Conservation (phyloP, 2,888 invertebrate species). For the Apamea monoglypha region DNA sequence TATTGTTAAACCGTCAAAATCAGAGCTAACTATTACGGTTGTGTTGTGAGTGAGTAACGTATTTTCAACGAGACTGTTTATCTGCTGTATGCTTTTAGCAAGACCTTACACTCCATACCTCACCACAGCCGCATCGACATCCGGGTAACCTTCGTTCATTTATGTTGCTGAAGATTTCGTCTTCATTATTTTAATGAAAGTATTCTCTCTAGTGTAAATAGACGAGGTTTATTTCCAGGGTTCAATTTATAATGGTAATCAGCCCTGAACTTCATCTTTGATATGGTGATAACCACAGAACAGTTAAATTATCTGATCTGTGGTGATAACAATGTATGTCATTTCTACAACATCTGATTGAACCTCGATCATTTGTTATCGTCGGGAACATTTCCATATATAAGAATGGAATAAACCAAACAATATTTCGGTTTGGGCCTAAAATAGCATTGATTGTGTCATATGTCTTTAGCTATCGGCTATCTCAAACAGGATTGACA, state of each 20-base stretch:
- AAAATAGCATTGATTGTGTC: slow-evolving; percentile 38
- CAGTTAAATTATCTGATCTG: no score
- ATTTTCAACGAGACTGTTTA: neutral
- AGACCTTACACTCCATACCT: neutral
- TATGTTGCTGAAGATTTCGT: neutral
- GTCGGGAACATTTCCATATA: slow-evolving; percentile 29
- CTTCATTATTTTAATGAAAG: neutral
- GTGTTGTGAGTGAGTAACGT: neutral
- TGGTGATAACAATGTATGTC: slow-evolving; percentile 4
- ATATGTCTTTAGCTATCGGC: slow-evolving; percentile 27
- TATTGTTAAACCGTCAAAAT: neutral
- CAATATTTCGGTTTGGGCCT: slow-evolving; percentile 14
- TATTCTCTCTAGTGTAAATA: neutral
- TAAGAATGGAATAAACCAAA: slow-evolving; percentile 34
- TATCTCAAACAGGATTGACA: slow-evolving; percentile 63
- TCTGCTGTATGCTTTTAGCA: neutral
- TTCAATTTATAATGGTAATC: neutral
- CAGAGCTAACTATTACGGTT: neutral
- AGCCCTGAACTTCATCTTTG: neutral
- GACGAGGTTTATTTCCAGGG: neutral
- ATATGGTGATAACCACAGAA: neutral
- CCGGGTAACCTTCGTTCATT: neutral
- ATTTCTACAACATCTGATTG: slow-evolving; percentile 17
- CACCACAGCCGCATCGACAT: neutral
- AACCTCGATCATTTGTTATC: slow-evolving; percentile 48